Base-by-base conservation (phyloP, 2,888 invertebrate species). In the Lutraria lutraria region DNA sequence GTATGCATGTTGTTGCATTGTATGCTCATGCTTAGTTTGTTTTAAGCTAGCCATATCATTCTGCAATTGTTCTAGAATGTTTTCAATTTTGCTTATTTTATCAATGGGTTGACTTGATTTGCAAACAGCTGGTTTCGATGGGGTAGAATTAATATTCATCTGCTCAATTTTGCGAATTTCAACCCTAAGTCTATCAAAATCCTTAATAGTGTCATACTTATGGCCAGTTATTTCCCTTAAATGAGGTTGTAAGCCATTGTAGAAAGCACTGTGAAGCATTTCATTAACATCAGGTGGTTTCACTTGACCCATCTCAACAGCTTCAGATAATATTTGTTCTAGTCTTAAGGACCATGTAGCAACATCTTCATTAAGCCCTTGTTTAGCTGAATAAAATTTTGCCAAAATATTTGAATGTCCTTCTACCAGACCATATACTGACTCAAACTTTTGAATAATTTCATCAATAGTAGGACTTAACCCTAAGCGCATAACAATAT, bases 311-410 rank as follows among this genome's bases (percentile, higher is more conserved):
- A 53, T 12, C 8, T 53, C 53, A 53, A 53, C 53, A 53, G 53
- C 53, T 53, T 53, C 53, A 12, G 53, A 53, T 15, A 53, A 15
- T 12, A 53, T 53, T 53, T 53, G 53, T 53, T 53, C 53, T 53
- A 53, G 15, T 8, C 53, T 8, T 12, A 53, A 15, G 15, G 53
- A 53, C 53, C 53, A 53, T 12, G 72, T 19, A 19, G 31, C 6
- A 80, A 29, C 43, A 31, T 29, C 29, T 29, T 80, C 80, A 31
- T 6, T 29, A 21, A 19, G 31, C 43, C 21, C 12, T 43, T 80
- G 80, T 34, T 29, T 29, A 80, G 80, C 80, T 80, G 80, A 31
- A 43, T 80, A 80, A 29, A 80, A 80, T 80, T 12, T 34, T 12
- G 29, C 21, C 31, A 80, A 72, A 13, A 72, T 72, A 25, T n/a